These are phyloP conservation scores for Pangasius larnaudii DNA, from an alignment of 2,797 vertebrate genomes.

Conservation along the genomic window DNA sequence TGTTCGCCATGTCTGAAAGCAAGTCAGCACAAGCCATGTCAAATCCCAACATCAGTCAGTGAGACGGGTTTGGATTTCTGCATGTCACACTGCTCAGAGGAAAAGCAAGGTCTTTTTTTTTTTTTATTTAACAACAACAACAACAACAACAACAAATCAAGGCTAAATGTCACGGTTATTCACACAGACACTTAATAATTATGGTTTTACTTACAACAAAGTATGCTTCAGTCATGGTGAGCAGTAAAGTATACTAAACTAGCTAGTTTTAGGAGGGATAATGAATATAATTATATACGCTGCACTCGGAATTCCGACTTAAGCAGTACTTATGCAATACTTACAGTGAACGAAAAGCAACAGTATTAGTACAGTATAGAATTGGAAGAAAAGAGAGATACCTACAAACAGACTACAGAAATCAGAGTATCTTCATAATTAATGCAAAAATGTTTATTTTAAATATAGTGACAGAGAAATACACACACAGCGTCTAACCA, in stretches of 20 bases:
- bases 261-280: not conserved
- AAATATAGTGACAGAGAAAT: not conserved
- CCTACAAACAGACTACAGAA: not conserved
- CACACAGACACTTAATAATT: not conserved
- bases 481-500: not conserved
- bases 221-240: not conserved
- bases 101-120: not conserved
- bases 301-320: not conserved
- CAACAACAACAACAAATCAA: not conserved
- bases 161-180: not conserved
- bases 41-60: not conserved
- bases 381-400: not conserved
- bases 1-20: constrained; percentile 94
- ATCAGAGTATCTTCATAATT: not conserved
- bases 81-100: not conserved
- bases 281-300: not conserved
- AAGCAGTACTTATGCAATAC: not conserved
- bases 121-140: no score
- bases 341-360: not conserved
- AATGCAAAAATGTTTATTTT: not conserved
- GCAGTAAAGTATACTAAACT: not conserved
- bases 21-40: constrained; percentile 1
- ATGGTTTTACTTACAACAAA: not conserved
- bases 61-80: not conserved
- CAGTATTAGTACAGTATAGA: not conserved